A percentile compares a stretch with the other conserved stretches of the same genome.
phyloP scores from a whole-genome alignment of 2,113 vertebrate genomes.

The Calyptomena viridis region DNA sequence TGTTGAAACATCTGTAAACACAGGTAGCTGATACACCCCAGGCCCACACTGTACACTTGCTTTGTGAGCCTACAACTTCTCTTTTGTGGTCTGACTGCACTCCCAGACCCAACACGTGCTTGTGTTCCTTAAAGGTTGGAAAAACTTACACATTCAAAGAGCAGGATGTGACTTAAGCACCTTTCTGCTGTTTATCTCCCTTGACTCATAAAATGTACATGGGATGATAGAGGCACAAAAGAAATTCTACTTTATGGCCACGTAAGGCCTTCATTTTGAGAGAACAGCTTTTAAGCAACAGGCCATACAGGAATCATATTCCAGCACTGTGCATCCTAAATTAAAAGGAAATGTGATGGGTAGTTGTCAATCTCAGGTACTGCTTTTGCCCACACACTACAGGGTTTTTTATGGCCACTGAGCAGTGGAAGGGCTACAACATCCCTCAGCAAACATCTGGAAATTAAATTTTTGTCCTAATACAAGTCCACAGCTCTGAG shows the following conservation, averaged over 20 bases:
- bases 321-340: neutral
- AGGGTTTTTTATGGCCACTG: conserved; percentile 8
- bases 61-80: neutral
- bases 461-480: conserved; percentile 55
- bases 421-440: neutral
- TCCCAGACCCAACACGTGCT: neutral
- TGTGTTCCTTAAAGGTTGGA: neutral
- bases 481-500: neutral
- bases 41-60: too few species aligned
- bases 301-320: neutral
- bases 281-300: neutral
- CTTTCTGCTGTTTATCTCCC: neutral
- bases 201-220: neutral
- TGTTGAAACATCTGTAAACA: neutral
- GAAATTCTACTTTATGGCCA: neutral
- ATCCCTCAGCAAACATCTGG: neutral
- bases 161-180: neutral
- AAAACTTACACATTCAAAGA: neutral
- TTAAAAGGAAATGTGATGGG: neutral
- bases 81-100: neutral
- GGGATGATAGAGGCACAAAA: neutral
- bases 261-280: neutral
- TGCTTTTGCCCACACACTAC: neutral
- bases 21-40: neutral
- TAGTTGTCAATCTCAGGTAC: neutral